phyloP scores from a whole-genome alignment of 64 coral and sea anemone species.

The Astreopora myriophthalma region DNA sequence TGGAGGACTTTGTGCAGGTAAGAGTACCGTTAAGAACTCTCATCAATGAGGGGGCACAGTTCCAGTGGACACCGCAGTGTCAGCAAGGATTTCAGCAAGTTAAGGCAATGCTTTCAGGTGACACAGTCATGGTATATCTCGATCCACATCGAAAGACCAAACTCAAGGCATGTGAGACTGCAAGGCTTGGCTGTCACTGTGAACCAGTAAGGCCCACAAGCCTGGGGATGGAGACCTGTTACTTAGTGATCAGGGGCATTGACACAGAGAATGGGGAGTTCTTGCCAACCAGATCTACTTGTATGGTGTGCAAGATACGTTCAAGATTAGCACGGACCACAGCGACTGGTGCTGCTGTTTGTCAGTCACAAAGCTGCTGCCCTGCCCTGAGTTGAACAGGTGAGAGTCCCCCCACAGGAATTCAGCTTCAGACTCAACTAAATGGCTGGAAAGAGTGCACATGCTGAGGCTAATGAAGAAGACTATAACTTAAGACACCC shows the following conservation, averaged over 20 bases:
- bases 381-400: conserved; percentile 22
- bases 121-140: conserved; percentile 59
- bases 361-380: conserved; percentile 15
- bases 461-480: conserved; percentile 58
- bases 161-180: conserved; percentile 28
- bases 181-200: conserved; percentile 15
- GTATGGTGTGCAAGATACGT: conserved; percentile 47
- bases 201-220: conserved; percentile 54
- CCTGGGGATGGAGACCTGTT: conserved; percentile 19
- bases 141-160: conserved; percentile 47
- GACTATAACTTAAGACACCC: conserved; percentile 58
- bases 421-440: conserved; percentile 54
- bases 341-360: conserved; percentile 1
- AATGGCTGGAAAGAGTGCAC: conserved; percentile 34
- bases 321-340: not conserved
- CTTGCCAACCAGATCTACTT: conserved; percentile 59
- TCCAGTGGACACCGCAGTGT: conserved; percentile 43
- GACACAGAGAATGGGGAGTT: not conserved
- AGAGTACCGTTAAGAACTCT: conserved; percentile 46
- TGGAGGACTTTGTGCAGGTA: not conserved
- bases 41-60: conserved; percentile 23
- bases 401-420: conserved; percentile 27
- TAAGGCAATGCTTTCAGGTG: not conserved
- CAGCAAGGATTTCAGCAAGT: conserved; percentile 23
- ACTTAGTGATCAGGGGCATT: conserved; percentile 47